Base-by-base conservation (phyloP, 2,113 vertebrate genomes). In the Rhipidura dahli region DNA sequence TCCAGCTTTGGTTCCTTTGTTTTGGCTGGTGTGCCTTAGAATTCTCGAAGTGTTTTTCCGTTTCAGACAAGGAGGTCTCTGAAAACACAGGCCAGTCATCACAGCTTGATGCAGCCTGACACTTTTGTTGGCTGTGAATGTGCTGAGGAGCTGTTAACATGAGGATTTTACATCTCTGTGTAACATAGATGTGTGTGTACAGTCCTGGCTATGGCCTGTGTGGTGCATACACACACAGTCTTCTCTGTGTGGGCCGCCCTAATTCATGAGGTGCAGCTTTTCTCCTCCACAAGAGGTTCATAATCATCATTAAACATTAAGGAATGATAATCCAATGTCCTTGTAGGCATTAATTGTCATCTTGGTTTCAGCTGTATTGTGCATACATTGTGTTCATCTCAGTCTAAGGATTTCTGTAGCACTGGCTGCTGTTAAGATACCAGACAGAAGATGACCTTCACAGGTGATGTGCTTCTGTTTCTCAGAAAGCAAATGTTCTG, bases 191-290 rank as follows among this genome's bases (percentile, higher is more conserved):
- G 13, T 10, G 24, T 16, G 12, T 45, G 24, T 24, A 19, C 31
- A 53, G 44, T 49, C 23, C n/a, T 89, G 47, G 24, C 78, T 89
- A 7, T 33, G 23, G 23, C 15, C 15, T 2, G 5, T 6, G 1
- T 7, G 11, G 9, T 30, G 26, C 28, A 27, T 9, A 6, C 14
- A 15, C 20, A 18, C 23, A 19, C 0, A 0, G 6, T 50, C 14
- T 65, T 70, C 51, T 28, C 35, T 82, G 7, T 42, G 30, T 4
- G 4, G 13, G 2, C 24, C 1, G 7, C 47, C 61, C 56, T 60
- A 35, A 64, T 31, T 91, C 65, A n/a, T 10, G 9, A 59, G 8
- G 7, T 71, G 22, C 30, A 71, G n/a, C 14, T 82, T 80, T 72
- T 72, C 24, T 78, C 24, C 24, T 22, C 6, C 14, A n/a, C 2